Conservation (phyloP, 2,113 vertebrate genomes). For the Elachura formosa region DNA sequence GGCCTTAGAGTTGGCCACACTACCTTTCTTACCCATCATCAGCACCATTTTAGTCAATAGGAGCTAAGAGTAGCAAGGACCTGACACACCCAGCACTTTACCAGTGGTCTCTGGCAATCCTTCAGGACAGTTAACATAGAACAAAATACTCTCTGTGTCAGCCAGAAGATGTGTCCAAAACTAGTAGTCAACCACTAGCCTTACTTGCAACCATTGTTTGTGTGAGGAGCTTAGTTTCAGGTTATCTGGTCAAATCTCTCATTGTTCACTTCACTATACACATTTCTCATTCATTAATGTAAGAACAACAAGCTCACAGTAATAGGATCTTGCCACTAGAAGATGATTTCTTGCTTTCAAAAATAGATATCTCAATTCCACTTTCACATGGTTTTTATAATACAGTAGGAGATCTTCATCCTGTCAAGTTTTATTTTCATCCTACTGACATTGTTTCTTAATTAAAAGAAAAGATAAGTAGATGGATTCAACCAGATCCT, state of each 20-base stretch:
- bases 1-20: not conserved
- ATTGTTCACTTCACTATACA: not conserved
- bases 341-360: conserved; percentile 38
- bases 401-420: conserved; percentile 27
- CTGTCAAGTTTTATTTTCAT: conserved; percentile 51
- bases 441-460: conserved; percentile 57
- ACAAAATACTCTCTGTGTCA: conserved; percentile 46
- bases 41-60: not conserved
- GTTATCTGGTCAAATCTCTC: not conserved
- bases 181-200: not conserved
- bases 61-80: not conserved
- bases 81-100: not conserved
- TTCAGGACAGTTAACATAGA: conserved; percentile 21
- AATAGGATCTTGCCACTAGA: conserved; percentile 4
- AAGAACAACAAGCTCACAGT: conserved; percentile 30
- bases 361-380: conserved; percentile 36
- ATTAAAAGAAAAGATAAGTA: conserved; percentile 67
- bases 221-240: not conserved
- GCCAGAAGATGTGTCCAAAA: conserved; percentile 25
- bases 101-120: conserved; percentile 10
- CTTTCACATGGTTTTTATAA: not conserved
- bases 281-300: conserved; percentile 40
- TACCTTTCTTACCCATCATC: not conserved
- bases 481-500: conserved; percentile 37
- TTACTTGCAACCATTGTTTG: conserved; percentile 22